phyloP scores from a whole-genome alignment of 2,888 invertebrate genomes.

The Altica lythri region DNA sequence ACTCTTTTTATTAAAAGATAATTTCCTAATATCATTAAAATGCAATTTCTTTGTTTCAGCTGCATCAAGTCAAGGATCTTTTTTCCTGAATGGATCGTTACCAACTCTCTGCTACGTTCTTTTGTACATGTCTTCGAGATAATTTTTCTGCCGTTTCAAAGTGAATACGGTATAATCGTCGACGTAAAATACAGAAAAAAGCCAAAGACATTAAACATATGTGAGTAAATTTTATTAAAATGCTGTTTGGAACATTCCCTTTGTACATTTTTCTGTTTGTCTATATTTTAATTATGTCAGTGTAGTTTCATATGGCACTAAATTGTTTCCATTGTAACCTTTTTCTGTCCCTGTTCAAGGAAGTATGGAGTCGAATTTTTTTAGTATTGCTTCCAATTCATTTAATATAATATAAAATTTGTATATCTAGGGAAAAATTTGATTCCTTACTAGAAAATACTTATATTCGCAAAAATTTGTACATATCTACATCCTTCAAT shows the following conservation, averaged over 20 bases:
- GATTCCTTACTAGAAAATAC: conserved; percentile 1
- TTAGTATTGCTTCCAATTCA: background rate
- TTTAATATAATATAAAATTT: background rate
- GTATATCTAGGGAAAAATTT: conserved; percentile 6
- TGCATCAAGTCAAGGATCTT: conserved; percentile 51
- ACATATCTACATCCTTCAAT: conserved; percentile 45
- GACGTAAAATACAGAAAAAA: conserved; percentile 34
- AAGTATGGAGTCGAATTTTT: conserved; percentile 19
- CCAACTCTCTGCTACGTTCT: conserved; percentile 48
- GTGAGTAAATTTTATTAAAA: conserved; percentile 32
- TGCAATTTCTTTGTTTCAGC: conserved; percentile 47
- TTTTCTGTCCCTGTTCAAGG: too few relatives aligned
- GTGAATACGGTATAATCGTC: conserved; percentile 34
- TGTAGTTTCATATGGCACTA: conserved; percentile 54
- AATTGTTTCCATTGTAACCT: conserved; percentile 40
- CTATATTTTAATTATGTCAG: conserved; percentile 25
- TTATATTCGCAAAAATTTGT: conserved; percentile 31
- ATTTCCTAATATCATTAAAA: conserved; percentile 6
- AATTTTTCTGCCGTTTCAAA: conserved; percentile 44
- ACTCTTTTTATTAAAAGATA: too few relatives aligned
- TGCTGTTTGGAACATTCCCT: conserved; percentile 47
- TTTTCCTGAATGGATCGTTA: conserved; percentile 47
- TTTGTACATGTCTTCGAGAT: conserved; percentile 48
- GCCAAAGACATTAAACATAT: conserved; percentile 47
- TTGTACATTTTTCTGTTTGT: conserved; percentile 34